Conservation (phyloP, 1,140 invertebrate species). For the Pseudomyrmex concolor region DNA sequence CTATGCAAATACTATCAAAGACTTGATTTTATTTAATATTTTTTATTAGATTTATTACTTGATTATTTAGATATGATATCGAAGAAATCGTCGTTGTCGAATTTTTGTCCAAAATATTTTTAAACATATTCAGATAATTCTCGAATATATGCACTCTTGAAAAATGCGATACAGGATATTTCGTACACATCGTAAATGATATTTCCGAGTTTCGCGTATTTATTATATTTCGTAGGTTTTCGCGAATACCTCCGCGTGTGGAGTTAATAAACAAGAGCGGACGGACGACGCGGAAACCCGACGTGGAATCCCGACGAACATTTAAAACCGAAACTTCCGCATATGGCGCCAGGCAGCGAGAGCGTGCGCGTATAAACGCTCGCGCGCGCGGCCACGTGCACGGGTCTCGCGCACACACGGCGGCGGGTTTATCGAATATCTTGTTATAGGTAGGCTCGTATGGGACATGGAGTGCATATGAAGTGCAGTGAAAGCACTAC, state of each 20-base stretch:
- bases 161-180: not conserved
- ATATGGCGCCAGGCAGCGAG: slow-evolving; percentile 67
- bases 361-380: slow-evolving; percentile 68
- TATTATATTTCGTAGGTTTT: slow-evolving; percentile 10
- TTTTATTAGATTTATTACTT: not conserved
- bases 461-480: slow-evolving; percentile 84
- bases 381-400: slow-evolving; percentile 66
- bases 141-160: not conserved
- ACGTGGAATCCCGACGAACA: slow-evolving; percentile 67
- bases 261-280: slow-evolving; percentile 69
- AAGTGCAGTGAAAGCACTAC: slow-evolving; percentile 83
- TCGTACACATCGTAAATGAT: not conserved
- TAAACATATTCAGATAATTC: not conserved
- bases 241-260: slow-evolving; percentile 16
- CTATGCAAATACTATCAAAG: not conserved
- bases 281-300: slow-evolving; percentile 61
- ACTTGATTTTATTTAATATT: not conserved
- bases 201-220: slow-evolving; percentile 12
- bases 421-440: slow-evolving; percentile 78
- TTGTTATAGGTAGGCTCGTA: slow-evolving; percentile 81
- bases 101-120: not conserved
- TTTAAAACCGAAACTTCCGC: slow-evolving; percentile 79
- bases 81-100: too few relatives aligned
- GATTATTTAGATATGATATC: not conserved
- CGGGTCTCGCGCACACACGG: slow-evolving; percentile 63